Conservation (phyloP, 2,113 vertebrate genomes). For the Calonectris borealis region DNA sequence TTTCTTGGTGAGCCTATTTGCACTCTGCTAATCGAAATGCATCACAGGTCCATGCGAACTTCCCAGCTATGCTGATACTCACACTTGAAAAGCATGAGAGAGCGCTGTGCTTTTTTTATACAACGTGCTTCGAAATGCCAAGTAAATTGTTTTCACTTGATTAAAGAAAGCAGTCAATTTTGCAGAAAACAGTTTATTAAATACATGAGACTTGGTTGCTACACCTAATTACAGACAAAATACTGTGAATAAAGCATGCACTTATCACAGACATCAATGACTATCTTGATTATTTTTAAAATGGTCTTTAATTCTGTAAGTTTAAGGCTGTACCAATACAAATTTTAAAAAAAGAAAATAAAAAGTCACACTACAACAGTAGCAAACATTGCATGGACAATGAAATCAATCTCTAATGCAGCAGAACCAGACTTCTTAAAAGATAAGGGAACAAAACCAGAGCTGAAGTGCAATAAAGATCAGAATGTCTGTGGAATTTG, state of each 20-base stretch:
- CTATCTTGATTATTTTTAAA: conserved; percentile 40
- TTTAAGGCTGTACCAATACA: conserved; percentile 63
- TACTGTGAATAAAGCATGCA: conserved; percentile 64
- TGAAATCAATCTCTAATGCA: conserved; percentile 44
- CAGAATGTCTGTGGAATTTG: neutral
- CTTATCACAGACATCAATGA: conserved; percentile 47
- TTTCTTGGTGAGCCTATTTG: neutral
- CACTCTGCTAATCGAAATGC: neutral
- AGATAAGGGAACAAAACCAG: conserved; percentile 38
- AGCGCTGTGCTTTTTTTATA: neutral
- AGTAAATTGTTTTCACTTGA: neutral
- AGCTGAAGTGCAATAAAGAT: conserved; percentile 36
- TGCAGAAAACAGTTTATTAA: conserved; percentile 71
- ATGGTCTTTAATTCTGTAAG: conserved; percentile 41
- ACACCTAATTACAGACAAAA: conserved; percentile 63
- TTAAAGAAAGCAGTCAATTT: conserved; percentile 51
- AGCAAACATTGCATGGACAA: conserved; percentile 46
- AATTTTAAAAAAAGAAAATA: neutral
- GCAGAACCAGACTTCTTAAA: conserved; percentile 58
- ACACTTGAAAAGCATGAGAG: neutral
- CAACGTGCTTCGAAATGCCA: neutral
- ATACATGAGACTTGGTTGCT: conserved; percentile 33
- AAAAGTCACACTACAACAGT: conserved; percentile 47
- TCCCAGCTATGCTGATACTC: neutral
- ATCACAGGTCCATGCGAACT: neutral